Percentiles rank a stretch among this genome's conserved stretches.
Conservation (phyloP, 1,140 invertebrate genomes). For the Stegodyphus mimosarum region DNA sequence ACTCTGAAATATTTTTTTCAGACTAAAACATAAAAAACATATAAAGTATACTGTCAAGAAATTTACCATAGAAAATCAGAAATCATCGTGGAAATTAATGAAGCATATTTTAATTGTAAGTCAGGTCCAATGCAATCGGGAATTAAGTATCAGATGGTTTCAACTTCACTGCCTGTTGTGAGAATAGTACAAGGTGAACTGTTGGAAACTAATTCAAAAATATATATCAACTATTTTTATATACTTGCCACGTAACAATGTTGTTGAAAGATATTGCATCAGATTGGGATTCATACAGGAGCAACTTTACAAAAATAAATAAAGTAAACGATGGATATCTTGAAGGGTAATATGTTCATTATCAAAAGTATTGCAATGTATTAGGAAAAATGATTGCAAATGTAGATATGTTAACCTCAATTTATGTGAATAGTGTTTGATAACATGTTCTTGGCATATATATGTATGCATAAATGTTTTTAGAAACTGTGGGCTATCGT, state of each 20-base stretch:
- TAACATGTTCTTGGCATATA: background rate
- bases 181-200: conserved; percentile 18
- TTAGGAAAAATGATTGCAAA: background rate
- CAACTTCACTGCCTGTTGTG: conserved; percentile 39
- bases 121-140: background rate
- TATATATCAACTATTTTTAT: conserved; percentile 60
- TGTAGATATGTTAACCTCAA: conserved; percentile 44
- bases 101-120: background rate
- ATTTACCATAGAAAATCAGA: no score
- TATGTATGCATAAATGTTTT: conserved; percentile 15
- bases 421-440: conserved; percentile 36
- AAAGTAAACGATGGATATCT: background rate
- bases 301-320: background rate
- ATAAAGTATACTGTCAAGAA: no score
- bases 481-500: conserved; percentile 22
- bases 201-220: conserved; percentile 36
- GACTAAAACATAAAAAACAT: no score
- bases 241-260: conserved; percentile 36
- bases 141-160: conserved; percentile 26
- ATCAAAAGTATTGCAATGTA: conserved; percentile 16
- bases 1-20: no score
- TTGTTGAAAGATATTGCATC: conserved; percentile 24
- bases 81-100: no score
- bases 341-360: background rate
- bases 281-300: background rate